Conservation (phyloP, 2,888 invertebrate species). For the Argyresthia albistria region DNA sequence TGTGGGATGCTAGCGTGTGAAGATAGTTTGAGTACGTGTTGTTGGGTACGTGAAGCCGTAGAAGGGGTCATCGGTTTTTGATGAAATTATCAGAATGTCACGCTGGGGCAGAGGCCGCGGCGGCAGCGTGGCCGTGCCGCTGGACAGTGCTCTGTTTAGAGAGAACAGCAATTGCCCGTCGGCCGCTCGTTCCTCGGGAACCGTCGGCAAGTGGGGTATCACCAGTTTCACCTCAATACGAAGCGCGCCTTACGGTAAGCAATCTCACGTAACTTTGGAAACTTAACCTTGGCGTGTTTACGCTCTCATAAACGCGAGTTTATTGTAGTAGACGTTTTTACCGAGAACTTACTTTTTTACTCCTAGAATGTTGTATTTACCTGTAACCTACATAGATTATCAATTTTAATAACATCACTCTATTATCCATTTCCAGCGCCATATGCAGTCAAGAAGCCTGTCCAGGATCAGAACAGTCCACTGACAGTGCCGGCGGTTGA, state of each 20-base stretch:
- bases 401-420: too few relatives aligned
- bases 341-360: too few relatives aligned
- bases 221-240: conserved; percentile 93
- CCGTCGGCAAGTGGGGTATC: conserved; percentile 95
- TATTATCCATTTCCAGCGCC: too few relatives aligned
- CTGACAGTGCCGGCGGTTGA: conserved; percentile 67
- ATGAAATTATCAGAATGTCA: conserved; percentile 73
- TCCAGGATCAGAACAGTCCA: conserved; percentile 69
- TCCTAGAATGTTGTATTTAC: too few relatives aligned
- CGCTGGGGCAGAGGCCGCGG: conserved; percentile 76
- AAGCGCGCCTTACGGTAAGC: conserved; percentile 81
- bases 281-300: neutral
- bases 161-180: conserved; percentile 90
- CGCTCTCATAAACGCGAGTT: neutral
- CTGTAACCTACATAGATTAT: too few relatives aligned
- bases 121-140: conserved; percentile 74
- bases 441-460: conserved; percentile 49
- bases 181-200: conserved; percentile 91
- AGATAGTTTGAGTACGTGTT: neutral
- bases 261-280: conserved; percentile 2
- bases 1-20: neutral
- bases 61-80: conserved; percentile 60
- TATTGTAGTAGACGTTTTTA: neutral
- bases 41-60: conserved; percentile 28
- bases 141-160: conserved; percentile 75